Evolutionary conservation across 2,888 invertebrate species (phyloP).

Genomic region (Drosophila lutescens): DNA sequence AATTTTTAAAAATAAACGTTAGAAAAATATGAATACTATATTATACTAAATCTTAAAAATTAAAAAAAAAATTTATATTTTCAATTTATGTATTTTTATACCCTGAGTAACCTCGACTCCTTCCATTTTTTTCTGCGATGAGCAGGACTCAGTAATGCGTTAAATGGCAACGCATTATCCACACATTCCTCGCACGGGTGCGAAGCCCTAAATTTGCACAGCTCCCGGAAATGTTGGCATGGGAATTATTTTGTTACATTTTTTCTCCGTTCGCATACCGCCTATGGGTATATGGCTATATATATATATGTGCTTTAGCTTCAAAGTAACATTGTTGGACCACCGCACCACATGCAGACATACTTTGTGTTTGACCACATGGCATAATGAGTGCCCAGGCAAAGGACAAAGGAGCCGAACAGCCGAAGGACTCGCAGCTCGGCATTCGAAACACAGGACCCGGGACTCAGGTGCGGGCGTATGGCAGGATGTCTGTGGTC

Average conservation of each 20-base stretch:
- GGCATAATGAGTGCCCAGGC: constrained; percentile 61
- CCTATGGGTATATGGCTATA: constrained; percentile 9
- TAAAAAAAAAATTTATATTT: too few relatives aligned
- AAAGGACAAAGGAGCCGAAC: constrained; percentile 31
- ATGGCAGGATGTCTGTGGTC: constrained; percentile 69
- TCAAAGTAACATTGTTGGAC: constrained; percentile 63
- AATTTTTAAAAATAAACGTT: not conserved
- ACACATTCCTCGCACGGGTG: constrained; percentile 56
- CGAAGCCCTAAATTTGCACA: constrained; percentile 67
- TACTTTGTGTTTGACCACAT: constrained; percentile 74
- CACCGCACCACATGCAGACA: constrained; percentile 63
- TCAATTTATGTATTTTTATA: not conserved
- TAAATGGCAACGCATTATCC: constrained; percentile 71
- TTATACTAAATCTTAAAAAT: not conserved
- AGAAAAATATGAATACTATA: too few relatives aligned
- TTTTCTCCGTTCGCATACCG: not conserved
- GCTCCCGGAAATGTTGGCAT: constrained; percentile 45
- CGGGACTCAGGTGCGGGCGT: not conserved
- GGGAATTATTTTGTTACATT: constrained; percentile 53
- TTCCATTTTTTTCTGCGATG: constrained; percentile 6
- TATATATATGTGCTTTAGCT: constrained; percentile 31
- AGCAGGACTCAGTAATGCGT: constrained; percentile 55
- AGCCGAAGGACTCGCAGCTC: constrained; percentile 12
- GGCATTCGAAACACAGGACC: not conserved
- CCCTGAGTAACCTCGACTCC: not conserved